Evolutionary conservation across 2,797 vertebrate genomes (phyloP), one percentile per base, ranked within the genome.

Genomic region (Lagorchestes hirsutus): DNA sequence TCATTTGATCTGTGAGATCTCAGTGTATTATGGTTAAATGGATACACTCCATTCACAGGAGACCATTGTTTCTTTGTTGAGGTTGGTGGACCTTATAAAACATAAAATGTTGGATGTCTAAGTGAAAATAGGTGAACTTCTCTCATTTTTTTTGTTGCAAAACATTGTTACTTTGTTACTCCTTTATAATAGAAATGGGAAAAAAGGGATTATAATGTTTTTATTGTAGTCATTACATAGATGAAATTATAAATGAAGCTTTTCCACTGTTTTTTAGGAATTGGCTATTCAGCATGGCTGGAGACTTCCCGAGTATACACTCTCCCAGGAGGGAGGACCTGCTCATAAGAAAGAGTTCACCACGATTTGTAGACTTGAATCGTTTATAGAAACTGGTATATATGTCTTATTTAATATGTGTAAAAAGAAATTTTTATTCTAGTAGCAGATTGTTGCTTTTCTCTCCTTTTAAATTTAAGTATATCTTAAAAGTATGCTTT

Each of bases 331-430:
- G 97, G 97, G 98, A 6, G 99, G 99, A 91, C 99, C 99, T 0
- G 99, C 99, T 93, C 99, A 99, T 98, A 99, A 98, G 98, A 99
- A 99, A 97, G 99, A 99, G 96, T 99, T 99, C 98, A 99, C 99
- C 1, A 98, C 99, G 11, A 99, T 98, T 31, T 99, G 99, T 97
- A 98, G 98, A 90, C 96, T 99, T 97, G 99, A 99, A 97, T 98
- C 98, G 6, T 98, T 99, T 96, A 98, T 99, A 96, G 99, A 99
- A 98, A 99, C 99, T 27, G 99, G 99, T 99, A 98, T 0, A 91
- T 96, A 40, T 27, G 93, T 97, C 40, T 96, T 95, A 34, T 93
- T 67, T 92, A 96, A 54, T 97, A 82, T 91, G 12, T 95, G 57
- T 62, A 56, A 46, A 50, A 93, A 93, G 92, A 92, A 91, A 92